A percentile compares a stretch with the other conserved stretches of the same genome.
These are phyloP conservation scores for Tetranychus urticae DNA, from an alignment of 1,140 invertebrate genomes.

Conservation along the genomic window DNA sequence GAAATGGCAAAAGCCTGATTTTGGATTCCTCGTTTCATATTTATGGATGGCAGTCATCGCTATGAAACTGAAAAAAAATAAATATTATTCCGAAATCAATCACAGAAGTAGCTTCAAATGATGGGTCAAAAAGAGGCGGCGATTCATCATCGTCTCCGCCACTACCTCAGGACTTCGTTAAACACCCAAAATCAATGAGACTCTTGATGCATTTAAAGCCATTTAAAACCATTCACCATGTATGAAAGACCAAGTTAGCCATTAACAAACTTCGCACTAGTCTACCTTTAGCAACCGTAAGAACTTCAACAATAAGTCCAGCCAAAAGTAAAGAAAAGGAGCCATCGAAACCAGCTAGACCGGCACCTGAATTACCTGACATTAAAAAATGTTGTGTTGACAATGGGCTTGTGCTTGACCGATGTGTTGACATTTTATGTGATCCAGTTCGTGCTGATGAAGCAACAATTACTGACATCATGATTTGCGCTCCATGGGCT, in stretches of 20 bases:
- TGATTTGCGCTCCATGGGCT: conserved; percentile 63
- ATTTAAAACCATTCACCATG: conserved; percentile 35
- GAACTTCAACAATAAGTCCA: conserved; percentile 30
- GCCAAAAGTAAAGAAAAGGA: neutral
- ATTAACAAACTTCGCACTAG: conserved; percentile 44
- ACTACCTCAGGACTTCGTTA: neutral
- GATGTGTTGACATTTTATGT: conserved; percentile 48
- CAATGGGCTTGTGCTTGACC: conserved; percentile 41
- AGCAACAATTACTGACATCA: conserved; percentile 38
- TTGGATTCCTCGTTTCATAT: too few species aligned
- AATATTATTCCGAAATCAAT: neutral
- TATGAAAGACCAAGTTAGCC: conserved; percentile 43
- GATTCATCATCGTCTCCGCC: neutral
- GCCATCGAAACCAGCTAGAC: neutral
- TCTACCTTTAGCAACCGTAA: conserved; percentile 40
- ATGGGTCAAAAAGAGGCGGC: neutral
- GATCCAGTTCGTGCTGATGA: conserved; percentile 37
- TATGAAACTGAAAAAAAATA: too few species aligned
- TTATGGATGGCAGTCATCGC: too few species aligned
- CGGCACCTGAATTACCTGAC: neutral
- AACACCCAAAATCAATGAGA: conserved; percentile 26
- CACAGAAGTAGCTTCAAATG: neutral
- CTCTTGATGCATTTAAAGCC: conserved; percentile 30
- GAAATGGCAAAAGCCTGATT: too few species aligned
- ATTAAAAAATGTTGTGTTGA: conserved; percentile 42